phyloP scores from a whole-genome alignment of 1,140 invertebrate genomes.

The Achatina immaculata region DNA sequence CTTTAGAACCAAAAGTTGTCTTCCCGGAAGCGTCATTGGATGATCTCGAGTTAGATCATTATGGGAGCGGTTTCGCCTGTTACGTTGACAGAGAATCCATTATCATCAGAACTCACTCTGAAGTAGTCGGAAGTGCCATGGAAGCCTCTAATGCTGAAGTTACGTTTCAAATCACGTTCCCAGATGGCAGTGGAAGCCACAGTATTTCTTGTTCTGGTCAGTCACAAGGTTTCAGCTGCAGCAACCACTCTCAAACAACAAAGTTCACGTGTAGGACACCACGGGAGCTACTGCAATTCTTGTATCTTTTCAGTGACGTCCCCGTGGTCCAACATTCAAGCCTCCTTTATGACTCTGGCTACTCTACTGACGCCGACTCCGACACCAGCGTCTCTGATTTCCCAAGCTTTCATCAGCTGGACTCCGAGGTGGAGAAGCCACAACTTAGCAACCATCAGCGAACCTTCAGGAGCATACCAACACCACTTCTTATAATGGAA shows the following conservation, averaged over 20 bases:
- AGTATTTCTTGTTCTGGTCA: background rate
- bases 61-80: constrained; percentile 15
- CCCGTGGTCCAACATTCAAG: background rate
- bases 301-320: background rate
- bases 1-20: background rate
- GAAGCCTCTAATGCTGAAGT: constrained; percentile 19
- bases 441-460: background rate
- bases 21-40: background rate
- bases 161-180: background rate
- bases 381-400: background rate
- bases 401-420: background rate
- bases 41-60: constrained; percentile 4
- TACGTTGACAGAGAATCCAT: background rate
- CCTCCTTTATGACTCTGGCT: constrained; percentile 22
- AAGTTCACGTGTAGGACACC: constrained; percentile 14
- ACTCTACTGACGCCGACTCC: constrained; percentile 14
- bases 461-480: background rate
- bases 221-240: background rate
- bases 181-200: background rate
- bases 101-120: background rate
- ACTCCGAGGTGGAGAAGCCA: background rate
- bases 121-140: background rate
- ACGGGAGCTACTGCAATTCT: background rate
- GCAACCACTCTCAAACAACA: background rate
- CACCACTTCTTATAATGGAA: constrained; percentile 6